A percentile compares a stretch with the other conserved stretches of the same genome.
phyloP scores from a whole-genome alignment of 1,140 invertebrate genomes.

The Periplaneta americana region DNA sequence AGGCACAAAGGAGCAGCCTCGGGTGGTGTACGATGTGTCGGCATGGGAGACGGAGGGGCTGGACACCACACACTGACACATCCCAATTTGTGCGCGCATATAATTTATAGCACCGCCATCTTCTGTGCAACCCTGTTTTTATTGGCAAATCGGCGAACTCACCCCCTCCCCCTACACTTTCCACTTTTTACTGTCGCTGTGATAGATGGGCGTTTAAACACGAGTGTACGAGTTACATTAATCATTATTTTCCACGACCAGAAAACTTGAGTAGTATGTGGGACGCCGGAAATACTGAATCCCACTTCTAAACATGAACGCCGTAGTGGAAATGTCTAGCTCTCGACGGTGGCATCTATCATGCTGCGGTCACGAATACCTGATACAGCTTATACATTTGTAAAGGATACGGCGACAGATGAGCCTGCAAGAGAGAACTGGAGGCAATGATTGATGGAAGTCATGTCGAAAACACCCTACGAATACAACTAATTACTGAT shows the following conservation, averaged over 20 bases:
- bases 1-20: no score
- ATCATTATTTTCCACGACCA: background rate
- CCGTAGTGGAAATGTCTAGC: background rate
- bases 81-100: background rate
- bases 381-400: background rate
- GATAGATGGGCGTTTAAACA: background rate
- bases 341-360: background rate
- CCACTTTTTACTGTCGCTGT: background rate
- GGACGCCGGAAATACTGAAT: background rate
- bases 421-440: background rate
- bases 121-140: background rate
- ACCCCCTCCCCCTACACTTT: no score
- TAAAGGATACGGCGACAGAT: background rate
- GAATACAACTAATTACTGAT: background rate
- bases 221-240: background rate
- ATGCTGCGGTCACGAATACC: background rate
- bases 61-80: background rate
- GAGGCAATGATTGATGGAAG: background rate
- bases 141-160: background rate
- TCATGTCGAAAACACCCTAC: background rate
- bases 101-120: background rate
- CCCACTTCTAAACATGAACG: background rate
- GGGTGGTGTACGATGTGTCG: no score
- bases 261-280: background rate
- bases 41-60: no score